Conservation (phyloP, 2,113 vertebrate genomes). For the Megaleporinus macrocephalus region DNA sequence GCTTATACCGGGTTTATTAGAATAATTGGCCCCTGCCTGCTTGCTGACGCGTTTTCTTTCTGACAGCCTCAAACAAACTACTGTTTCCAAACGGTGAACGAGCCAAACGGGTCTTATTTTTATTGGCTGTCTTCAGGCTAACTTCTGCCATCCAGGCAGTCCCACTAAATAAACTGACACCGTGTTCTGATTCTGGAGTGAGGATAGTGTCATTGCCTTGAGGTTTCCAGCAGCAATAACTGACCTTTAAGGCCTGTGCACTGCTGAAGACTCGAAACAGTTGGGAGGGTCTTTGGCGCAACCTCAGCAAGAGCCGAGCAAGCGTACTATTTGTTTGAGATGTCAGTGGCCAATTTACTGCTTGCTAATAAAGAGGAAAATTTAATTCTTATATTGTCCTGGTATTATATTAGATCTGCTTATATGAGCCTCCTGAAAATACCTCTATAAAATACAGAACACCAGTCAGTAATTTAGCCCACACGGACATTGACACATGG, state of each 20-base stretch:
- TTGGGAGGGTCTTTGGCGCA: not conserved
- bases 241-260: not conserved
- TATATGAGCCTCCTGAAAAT: too few relatives aligned
- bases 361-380: too few relatives aligned
- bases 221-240: constrained; percentile 2
- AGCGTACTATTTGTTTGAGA: not conserved
- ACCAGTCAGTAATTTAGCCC: too few relatives aligned
- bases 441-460: too few relatives aligned
- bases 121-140: constrained; percentile 63
- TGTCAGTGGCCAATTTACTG: not conserved
- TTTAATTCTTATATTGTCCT: too few relatives aligned
- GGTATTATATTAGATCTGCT: too few relatives aligned
- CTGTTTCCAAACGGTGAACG: not conserved
- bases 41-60: not conserved
- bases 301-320: not conserved
- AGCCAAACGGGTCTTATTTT: constrained; percentile 41
- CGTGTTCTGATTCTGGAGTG: not conserved
- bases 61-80: not conserved
- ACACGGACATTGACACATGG: too few relatives aligned
- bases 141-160: constrained; percentile 48
- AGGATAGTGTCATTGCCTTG: not conserved
- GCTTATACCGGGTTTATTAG: constrained; percentile 5
- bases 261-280: not conserved
- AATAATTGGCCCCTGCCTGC: not conserved
- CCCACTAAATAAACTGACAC: not conserved